Evolutionary conservation across 2,113 vertebrate genomes (phyloP), one percentile per base, ranked within the genome.

Genomic region (Larimichthys polyactis): DNA sequence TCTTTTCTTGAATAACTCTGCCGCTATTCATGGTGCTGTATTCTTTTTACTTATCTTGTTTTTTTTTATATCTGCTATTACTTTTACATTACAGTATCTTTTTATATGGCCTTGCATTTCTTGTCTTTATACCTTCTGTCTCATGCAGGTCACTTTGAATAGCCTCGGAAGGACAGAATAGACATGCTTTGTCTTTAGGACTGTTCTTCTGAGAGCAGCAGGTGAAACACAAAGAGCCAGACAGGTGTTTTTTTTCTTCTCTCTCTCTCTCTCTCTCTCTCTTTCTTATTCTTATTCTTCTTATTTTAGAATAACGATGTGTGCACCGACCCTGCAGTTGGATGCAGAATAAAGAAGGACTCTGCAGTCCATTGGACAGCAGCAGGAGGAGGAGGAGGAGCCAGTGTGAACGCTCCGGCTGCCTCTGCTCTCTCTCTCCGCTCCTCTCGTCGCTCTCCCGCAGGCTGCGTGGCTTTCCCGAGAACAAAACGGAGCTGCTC

Each of bases 321-420:
- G 44, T 58, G 43, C 63, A 40, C 2, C 4, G 71, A 51, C 44
- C 63, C 22, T 63, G 9, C 36, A 60, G 48, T 66, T 83, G 84
- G 78, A 48, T 46, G 11, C 11, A 77, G 79, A 71, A 59, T 29
- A 72, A 79, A 89, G 55, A 12, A 12, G 5, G 17, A 11, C 22
- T 7, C 17, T 24, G 48, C 81, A 11, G 49, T 9, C 10, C 16
- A 92, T 93, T 91, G 90, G 91, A 15, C 84, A 32, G 32, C 0
- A 24, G 36, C 52, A 49, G 78, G 27, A 8, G 52, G 60, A 81
- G 71, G 14, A 4, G 92, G 91, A 59, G 93, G 91, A 72, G 90
- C 70, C 83, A 71, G 19, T 0, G 10, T 1, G 17, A 71, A 46
- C 69, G 48, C 64, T 29, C 9, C 12, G 7, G 20, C 70, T 12